A percentile compares a stretch with the other conserved stretches of the same genome.
These are phyloP conservation scores for Elymnias hypermnestra DNA, from an alignment of 1,140 invertebrate species.

Conservation along the genomic window DNA sequence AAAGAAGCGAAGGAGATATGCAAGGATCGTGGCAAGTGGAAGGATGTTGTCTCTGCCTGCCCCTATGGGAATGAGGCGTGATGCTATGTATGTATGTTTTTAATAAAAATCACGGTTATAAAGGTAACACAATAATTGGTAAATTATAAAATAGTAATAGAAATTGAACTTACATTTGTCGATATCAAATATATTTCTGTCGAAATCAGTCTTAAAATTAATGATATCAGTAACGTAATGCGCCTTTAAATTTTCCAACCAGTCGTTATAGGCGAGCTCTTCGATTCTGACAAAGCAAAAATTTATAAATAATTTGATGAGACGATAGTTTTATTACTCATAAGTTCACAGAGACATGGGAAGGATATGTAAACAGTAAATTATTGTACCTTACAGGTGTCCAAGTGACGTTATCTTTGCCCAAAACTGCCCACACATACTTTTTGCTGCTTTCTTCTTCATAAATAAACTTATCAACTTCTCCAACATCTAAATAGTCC, in stretches of 20 bases:
- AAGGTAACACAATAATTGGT: too few species aligned
- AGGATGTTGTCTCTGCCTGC: too few species aligned
- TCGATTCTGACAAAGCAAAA: slow-evolving; percentile 36
- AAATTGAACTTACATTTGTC: slow-evolving; percentile 26
- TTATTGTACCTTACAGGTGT: slow-evolving; percentile 38
- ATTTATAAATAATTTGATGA: too few species aligned
- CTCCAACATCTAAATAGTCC: slow-evolving; percentile 17
- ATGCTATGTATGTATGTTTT: too few species aligned
- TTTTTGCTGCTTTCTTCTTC: slow-evolving; percentile 5
- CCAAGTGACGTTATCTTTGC: slow-evolving; percentile 17
- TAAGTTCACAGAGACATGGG: too few species aligned
- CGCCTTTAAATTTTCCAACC: slow-evolving; percentile 23
- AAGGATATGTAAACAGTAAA: too few species aligned
- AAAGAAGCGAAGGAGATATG: too few species aligned
- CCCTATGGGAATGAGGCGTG: too few species aligned
- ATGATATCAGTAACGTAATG: slow-evolving; percentile 35
- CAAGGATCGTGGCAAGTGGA: too few species aligned
- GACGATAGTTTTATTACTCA: too few species aligned
- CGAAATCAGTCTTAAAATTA: slow-evolving; percentile 27
- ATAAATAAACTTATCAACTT: slow-evolving; percentile 25
- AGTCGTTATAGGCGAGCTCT: slow-evolving; percentile 24
- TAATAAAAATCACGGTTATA: too few species aligned
- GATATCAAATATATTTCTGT: slow-evolving; percentile 22
- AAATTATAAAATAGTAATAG: too few species aligned
- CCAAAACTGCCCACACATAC: slow-evolving; percentile 29